These are phyloP conservation scores for Nomada goodeniana DNA, from an alignment of 2,888 invertebrate species.

Conservation along the genomic window DNA sequence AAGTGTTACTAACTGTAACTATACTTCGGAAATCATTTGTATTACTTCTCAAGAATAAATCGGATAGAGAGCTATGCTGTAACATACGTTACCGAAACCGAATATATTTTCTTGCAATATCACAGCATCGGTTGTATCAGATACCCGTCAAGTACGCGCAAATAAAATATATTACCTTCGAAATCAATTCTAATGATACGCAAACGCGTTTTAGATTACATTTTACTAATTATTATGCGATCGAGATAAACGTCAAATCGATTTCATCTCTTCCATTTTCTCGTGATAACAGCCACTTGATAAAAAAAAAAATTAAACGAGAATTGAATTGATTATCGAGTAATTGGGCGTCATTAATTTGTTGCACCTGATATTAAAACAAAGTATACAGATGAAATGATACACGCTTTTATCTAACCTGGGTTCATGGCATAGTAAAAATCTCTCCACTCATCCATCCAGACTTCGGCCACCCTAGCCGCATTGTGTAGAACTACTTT, in stretches of 20 bases:
- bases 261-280: conserved; percentile 17
- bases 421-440: conserved; percentile 99
- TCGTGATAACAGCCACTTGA: background rate
- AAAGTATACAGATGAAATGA: conserved; percentile 57
- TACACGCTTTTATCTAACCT: conserved; percentile 88
- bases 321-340: background rate
- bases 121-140: conserved; percentile 70
- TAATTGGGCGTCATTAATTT: conserved; percentile 35
- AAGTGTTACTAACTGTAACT: background rate
- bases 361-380: conserved; percentile 31
- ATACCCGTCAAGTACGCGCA: conserved; percentile 75
- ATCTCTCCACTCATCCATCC: conserved; percentile 99
- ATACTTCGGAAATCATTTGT: background rate
- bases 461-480: conserved; percentile 99
- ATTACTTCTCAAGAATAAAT: background rate
- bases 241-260: background rate
- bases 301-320: conserved; percentile 23
- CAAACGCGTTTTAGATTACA: conserved; percentile 5
- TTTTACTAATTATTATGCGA: conserved; percentile 1
- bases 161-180: background rate
- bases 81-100: conserved; percentile 13
- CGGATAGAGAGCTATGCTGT: conserved; percentile 34
- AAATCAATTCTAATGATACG: background rate
- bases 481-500: conserved; percentile 99
- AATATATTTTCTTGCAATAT: conserved; percentile 3